Conservation (phyloP, 1,140 invertebrate species). For the Dinothrombium tinctorium region DNA sequence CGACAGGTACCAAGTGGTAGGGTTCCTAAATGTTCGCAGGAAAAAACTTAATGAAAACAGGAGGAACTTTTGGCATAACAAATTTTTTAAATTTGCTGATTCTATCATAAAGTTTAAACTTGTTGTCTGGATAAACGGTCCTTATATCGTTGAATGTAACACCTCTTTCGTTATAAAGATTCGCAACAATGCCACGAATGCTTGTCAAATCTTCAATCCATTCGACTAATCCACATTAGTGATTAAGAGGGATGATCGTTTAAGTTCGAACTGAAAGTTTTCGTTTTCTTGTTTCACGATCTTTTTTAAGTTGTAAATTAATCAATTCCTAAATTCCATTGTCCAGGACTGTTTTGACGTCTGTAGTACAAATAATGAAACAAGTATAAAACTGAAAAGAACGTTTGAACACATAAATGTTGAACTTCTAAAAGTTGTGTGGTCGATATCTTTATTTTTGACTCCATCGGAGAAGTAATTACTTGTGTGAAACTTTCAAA, state of each 20-base stretch:
- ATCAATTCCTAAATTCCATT: constrained; percentile 93
- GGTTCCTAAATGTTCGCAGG: constrained; percentile 21
- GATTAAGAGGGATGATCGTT: constrained; percentile 71
- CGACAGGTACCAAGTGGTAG: constrained; percentile 27
- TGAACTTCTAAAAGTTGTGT: neutral
- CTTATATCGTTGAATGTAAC: neutral
- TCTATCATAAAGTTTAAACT: neutral
- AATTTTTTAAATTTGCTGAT: neutral
- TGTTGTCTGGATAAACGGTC: neutral
- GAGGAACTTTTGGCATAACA: constrained; percentile 8
- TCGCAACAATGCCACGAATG: constrained; percentile 38
- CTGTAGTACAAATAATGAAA: neutral
- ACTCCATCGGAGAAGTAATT: neutral
- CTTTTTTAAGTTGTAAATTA: constrained; percentile 63
- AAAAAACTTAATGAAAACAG: constrained; percentile 30
- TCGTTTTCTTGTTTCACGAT: constrained; percentile 54
- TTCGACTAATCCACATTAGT: constrained; percentile 81
- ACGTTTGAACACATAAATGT: neutral
- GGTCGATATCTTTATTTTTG: neutral
- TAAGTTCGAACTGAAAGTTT: constrained; percentile 73
- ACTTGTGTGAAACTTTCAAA: neutral
- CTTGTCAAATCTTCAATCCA: constrained; percentile 73
- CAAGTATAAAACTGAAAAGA: neutral
- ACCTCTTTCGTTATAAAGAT: constrained; percentile 21
- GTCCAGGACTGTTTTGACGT: constrained; percentile 57